Evolutionary conservation across 2,113 vertebrate species (phyloP), one percentile per base, ranked within the genome.

Genomic region (Bombycilla garrulus): DNA sequence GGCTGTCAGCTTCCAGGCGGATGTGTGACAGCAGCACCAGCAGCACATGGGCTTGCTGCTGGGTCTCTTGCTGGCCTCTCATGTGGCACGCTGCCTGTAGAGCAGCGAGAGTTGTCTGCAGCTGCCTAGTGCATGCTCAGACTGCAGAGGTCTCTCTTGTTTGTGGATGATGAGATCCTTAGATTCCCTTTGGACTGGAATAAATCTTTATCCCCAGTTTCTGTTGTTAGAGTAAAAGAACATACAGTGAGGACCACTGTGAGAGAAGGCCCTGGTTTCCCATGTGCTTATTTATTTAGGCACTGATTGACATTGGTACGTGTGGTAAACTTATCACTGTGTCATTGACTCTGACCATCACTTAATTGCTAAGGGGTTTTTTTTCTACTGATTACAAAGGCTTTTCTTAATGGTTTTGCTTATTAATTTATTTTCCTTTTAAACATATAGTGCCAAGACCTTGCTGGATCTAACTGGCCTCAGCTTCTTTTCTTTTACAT

Each of bases 41-140:
- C 93, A 86, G 58, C 50, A 12, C 29, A 17, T 0, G 29, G 60
- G 45, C 61, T 71, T 53, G 83, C 84, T 36, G 44, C 74, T 56
- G 14, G 33, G 35, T 69, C 69, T 80, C 82, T 60, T 11, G 24
- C 70, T 73, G 83, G 65, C 58, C 82, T 90, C 53, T 86, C 54
- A 4, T 2, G 15, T 50, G 76, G 76, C 79, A n/a, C 0, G 0
- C 12, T 78, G 90, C 86, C 93, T 9, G 0, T 4, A 57, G n/a
- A 48, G 64, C 64, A 47, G 2, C 0, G 0, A 44, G 66, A 60
- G 56, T 0, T 67, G n/a, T 67, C 64, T 92, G 54, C 87, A 77
- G 67, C 81, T 86, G 78, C 60, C 51, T 50, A 33, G 40, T 10
- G 19, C 45, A 74, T 71, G 23, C 35, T 81, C 51, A 57, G 40